phyloP scores from a whole-genome alignment of 2,797 vertebrate genomes.

The Crenuchus spilurus region DNA sequence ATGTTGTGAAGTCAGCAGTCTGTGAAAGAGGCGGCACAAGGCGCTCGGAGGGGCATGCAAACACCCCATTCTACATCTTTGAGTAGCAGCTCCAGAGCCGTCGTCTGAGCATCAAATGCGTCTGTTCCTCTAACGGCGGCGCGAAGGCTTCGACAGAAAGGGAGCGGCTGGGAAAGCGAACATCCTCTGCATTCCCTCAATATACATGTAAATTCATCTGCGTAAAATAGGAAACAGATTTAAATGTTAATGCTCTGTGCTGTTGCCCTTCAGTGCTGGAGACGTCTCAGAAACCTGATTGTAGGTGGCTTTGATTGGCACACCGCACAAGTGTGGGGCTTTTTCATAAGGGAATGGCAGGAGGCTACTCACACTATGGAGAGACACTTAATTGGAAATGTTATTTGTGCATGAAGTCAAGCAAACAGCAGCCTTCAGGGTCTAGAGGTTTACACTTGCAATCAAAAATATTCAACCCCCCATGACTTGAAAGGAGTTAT shows the following conservation, averaged over 20 bases:
- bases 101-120: neutral
- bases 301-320: conserved; percentile 21
- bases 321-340: neutral
- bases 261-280: conserved; percentile 30
- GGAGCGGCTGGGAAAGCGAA: conserved; percentile 5
- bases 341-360: neutral
- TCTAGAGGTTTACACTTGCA: no score
- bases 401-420: conserved; percentile 8
- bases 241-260: conserved; percentile 59
- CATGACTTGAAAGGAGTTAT: no score
- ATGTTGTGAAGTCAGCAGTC: neutral
- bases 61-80: conserved; percentile 4
- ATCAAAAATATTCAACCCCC: no score
- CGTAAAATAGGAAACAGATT: conserved; percentile 55
- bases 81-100: neutral
- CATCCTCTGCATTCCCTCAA: conserved; percentile 50
- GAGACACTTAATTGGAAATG: conserved; percentile 40
- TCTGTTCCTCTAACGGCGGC: neutral
- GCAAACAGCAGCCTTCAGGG: neutral
- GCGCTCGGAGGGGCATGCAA: neutral
- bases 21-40: neutral
- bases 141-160: neutral
- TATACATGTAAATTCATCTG: conserved; percentile 63
- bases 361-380: conserved; percentile 14
- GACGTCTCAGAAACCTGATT: conserved; percentile 12